These are phyloP conservation scores for Mesembrinibis cayennensis DNA, from an alignment of 2,113 vertebrate genomes.

Conservation along the genomic window DNA sequence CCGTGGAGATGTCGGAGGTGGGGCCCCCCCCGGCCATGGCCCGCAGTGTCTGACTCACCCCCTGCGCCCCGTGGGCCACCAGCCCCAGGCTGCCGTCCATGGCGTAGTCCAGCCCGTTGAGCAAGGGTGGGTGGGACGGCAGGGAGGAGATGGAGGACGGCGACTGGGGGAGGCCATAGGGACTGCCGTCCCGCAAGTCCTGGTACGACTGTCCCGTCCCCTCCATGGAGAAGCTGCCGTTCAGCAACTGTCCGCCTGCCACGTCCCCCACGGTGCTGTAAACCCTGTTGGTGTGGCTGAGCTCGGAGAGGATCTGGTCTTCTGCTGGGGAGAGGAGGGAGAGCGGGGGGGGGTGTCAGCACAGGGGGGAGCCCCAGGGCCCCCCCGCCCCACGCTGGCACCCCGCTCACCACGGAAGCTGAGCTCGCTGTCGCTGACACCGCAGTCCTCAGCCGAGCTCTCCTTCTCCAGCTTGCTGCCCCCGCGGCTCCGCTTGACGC, in stretches of 20 bases:
- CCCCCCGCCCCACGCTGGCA: neutral
- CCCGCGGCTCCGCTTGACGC: slow-evolving; percentile 88
- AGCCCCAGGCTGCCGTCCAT: slow-evolving; percentile 87
- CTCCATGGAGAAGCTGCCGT: slow-evolving; percentile 89
- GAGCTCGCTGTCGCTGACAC: slow-evolving; percentile 96
- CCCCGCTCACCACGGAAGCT: slow-evolving; percentile 90
- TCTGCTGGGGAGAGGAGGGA: slow-evolving; percentile 79
- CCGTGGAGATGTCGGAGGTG: slow-evolving; percentile 97
- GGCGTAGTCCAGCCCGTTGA: slow-evolving; percentile 90
- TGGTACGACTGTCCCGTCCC: slow-evolving; percentile 89
- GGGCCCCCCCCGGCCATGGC: slow-evolving; percentile 92
- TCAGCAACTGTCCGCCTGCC: slow-evolving; percentile 84
- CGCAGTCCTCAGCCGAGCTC: slow-evolving; percentile 93
- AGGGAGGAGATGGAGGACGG: slow-evolving; percentile 94
- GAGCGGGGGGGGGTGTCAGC: neutral
- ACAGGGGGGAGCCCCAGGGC: rapidly evolving
- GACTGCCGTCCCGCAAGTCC: slow-evolving; percentile 91
- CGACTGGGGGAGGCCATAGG: slow-evolving; percentile 93
- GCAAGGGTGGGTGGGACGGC: slow-evolving; percentile 90
- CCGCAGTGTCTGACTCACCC: slow-evolving; percentile 90
- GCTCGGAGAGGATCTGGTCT: slow-evolving; percentile 95
- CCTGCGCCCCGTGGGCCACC: slow-evolving; percentile 83
- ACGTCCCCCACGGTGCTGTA: slow-evolving; percentile 88
- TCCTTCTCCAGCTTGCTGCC: slow-evolving; percentile 91
- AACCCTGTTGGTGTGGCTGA: slow-evolving; percentile 88